Conservation (phyloP, 2,888 invertebrate genomes). For the Nomada flava region DNA sequence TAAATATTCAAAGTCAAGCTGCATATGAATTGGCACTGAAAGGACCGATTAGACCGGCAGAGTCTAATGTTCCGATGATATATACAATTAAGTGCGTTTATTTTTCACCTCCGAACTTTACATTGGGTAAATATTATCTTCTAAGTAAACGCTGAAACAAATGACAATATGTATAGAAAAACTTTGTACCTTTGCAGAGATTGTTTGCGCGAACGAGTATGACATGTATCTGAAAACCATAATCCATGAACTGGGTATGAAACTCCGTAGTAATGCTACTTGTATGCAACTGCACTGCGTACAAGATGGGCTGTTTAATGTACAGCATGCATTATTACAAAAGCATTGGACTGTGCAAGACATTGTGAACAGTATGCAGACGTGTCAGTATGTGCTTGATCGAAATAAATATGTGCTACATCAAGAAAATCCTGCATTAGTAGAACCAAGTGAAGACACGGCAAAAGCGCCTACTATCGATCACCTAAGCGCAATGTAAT, state of each 20-base stretch:
- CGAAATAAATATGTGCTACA: slow-evolving; percentile 85
- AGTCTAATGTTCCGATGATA: slow-evolving; percentile 90
- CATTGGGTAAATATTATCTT: slow-evolving; percentile 87
- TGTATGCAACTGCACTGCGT: slow-evolving; percentile 93
- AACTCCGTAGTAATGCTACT: slow-evolving; percentile 91
- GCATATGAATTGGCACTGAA: slow-evolving; percentile 95
- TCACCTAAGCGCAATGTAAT: slow-evolving; percentile 8
- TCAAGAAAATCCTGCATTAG: slow-evolving; percentile 76
- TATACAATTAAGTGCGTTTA: slow-evolving; percentile 94
- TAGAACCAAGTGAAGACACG: slow-evolving; percentile 12
- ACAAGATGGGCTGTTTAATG: slow-evolving; percentile 92
- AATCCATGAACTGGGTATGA: slow-evolving; percentile 93
- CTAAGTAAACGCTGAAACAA: background rate
- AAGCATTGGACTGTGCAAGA: slow-evolving; percentile 93
- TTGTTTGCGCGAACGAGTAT: slow-evolving; percentile 94
- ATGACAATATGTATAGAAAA: background rate
- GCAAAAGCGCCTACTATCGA: background rate
- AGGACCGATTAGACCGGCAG: slow-evolving; percentile 92
- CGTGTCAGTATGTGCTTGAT: slow-evolving; percentile 86
- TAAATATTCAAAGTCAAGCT: slow-evolving; percentile 93
- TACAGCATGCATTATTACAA: slow-evolving; percentile 90
- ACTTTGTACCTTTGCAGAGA: slow-evolving; percentile 87
- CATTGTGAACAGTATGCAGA: slow-evolving; percentile 88
- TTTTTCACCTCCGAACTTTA: slow-evolving; percentile 93
- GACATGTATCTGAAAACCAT: slow-evolving; percentile 91